Base-by-base conservation (phyloP, 2,888 invertebrate genomes). In the Harpalus rubripes region DNA sequence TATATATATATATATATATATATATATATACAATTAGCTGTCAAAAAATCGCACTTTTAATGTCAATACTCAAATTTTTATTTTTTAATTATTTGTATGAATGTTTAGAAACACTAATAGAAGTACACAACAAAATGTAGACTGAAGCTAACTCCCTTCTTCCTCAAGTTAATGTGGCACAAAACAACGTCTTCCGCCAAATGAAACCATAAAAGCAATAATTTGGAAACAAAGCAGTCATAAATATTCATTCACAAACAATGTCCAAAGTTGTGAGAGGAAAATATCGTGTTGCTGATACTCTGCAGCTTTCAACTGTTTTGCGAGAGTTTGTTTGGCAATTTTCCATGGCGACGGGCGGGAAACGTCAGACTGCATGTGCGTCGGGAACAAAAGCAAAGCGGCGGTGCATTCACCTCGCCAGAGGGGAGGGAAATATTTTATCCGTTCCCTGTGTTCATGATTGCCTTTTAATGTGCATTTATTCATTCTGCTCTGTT, bases 381-480 rank as follows among this genome's bases (percentile, higher is more conserved):
- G 72, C 72, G 41, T 10, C 72, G 44, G 10, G 41, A 74, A 74
- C 72, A 74, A 74, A 16, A 44, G 72, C 78, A 5, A 59, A 22
- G 18, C 44, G 44, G 6, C 68, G 56, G 82, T 82, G 58, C 72
- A 82, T 82, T 82, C 18, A 72, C 82, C 82, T 65, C 58, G 32
- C 32, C 32, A 32, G 32, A 58, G 12, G 15, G 26, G 39, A 39
- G 26, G 52, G 59, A 39, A 79, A 79, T 61, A 41, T 79, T 32
- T 79, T 61, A 61, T 52, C 56, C 15, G 22, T 32, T 82, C n/a
- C 72, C 41, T 72, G 15, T 82, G 68, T 68, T 82, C 82, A 15
- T 82, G 72, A 82, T 72, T 82, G 72, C 82, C 56, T 82, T 82
- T 72, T 82, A 72, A 68, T 72, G 72, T 82, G 82, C 72, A 82